phyloP scores from a whole-genome alignment of 2,113 vertebrate species.

The Siniperca knerii region DNA sequence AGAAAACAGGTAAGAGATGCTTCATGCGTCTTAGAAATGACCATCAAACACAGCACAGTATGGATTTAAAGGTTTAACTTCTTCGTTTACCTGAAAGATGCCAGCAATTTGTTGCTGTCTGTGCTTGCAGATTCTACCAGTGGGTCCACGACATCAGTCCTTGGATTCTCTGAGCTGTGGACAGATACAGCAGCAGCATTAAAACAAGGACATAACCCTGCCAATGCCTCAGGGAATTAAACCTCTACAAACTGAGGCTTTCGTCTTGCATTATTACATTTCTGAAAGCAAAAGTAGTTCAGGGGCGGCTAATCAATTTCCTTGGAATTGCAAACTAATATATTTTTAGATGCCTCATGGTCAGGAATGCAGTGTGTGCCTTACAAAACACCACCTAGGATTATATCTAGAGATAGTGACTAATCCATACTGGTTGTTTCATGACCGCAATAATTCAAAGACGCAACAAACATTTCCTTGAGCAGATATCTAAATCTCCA shows the following conservation, averaged over 20 bases:
- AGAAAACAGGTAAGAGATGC: constrained; percentile 12
- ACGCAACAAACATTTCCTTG: constrained; percentile 26
- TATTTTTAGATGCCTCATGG: constrained; percentile 19
- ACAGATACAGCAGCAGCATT: constrained; percentile 32
- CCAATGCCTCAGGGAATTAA: not conserved
- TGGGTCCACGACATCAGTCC: not conserved
- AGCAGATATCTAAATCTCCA: constrained; percentile 54
- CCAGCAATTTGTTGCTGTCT: constrained; percentile 54
- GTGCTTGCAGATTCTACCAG: not conserved
- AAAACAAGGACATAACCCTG: constrained; percentile 18
- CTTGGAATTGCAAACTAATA: constrained; percentile 3
- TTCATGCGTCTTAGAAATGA: not conserved
- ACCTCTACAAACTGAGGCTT: not conserved
- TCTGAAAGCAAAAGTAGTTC: constrained; percentile 3
- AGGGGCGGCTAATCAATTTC: not conserved
- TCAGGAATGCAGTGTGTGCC: constrained; percentile 30
- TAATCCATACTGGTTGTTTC: constrained; percentile 46
- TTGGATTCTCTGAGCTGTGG: constrained; percentile 68
- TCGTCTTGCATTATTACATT: not conserved
- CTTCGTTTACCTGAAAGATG: constrained; percentile 75
- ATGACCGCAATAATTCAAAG: constrained; percentile 24
- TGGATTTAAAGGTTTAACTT: not conserved
- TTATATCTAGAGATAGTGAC: constrained; percentile 50
- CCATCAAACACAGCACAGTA: not conserved
- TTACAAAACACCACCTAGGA: constrained; percentile 29